Evolutionary conservation across 2,113 vertebrate species (phyloP).

Genomic region (Loxodonta africana): DNA sequence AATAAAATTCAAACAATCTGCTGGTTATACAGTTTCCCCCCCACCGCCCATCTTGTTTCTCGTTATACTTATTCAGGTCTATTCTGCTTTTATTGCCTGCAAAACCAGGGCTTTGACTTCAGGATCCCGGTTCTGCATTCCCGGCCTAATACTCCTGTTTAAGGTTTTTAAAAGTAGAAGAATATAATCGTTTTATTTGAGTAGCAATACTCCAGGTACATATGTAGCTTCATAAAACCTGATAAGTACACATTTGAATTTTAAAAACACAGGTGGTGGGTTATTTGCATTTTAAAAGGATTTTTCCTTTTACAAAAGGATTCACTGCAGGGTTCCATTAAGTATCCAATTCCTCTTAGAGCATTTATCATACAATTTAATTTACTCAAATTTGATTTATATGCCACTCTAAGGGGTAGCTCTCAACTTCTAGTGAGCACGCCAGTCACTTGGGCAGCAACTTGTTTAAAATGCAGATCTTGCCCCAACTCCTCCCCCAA

Average conservation of each 20-base stretch:
- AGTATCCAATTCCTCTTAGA: slow-evolving; percentile 63
- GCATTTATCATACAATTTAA: slow-evolving; percentile 68
- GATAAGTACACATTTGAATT: slow-evolving; percentile 71
- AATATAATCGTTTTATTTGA: slow-evolving; percentile 37
- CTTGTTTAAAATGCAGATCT: slow-evolving; percentile 54
- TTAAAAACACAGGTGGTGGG: slow-evolving; percentile 74
- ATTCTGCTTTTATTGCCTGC: slow-evolving; percentile 44
- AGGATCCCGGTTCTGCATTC: neutral
- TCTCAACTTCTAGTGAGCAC: slow-evolving; percentile 5
- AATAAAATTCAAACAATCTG: neutral
- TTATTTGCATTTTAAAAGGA: slow-evolving; percentile 82
- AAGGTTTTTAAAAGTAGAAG: slow-evolving; percentile 44
- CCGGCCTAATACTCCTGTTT: slow-evolving; percentile 14
- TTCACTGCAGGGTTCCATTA: slow-evolving; percentile 68
- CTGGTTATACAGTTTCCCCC: neutral
- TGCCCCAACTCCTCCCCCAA: neutral
- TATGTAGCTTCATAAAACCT: slow-evolving; percentile 74
- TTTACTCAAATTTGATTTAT: slow-evolving; percentile 75
- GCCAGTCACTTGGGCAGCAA: slow-evolving; percentile 13
- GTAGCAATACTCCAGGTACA: slow-evolving; percentile 15
- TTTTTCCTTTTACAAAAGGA: slow-evolving; percentile 67
- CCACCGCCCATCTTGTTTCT: neutral
- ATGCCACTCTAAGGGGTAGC: neutral
- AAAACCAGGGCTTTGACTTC: slow-evolving; percentile 12
- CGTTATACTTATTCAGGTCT: neutral